phyloP scores from a whole-genome alignment of 2,797 vertebrate genomes.

The Ispidina picta region DNA sequence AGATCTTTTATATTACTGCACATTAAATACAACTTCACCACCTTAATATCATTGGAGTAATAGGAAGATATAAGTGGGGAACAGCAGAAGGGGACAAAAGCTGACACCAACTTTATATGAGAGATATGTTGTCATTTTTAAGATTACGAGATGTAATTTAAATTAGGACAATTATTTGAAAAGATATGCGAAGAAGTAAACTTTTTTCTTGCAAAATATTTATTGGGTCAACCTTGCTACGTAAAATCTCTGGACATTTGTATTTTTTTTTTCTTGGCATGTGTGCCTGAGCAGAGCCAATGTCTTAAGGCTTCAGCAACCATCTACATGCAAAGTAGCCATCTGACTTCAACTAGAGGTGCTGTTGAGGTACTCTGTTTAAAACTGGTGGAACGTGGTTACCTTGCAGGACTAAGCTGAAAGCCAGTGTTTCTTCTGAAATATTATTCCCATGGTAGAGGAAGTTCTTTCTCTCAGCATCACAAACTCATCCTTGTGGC shows the following conservation, averaged over 20 bases:
- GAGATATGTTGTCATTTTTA: background rate
- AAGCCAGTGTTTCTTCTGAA: background rate
- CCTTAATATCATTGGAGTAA: background rate
- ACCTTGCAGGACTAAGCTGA: background rate
- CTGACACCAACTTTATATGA: background rate
- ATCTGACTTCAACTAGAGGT: background rate
- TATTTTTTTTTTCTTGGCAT: background rate
- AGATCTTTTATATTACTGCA: background rate
- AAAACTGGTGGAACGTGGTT: background rate
- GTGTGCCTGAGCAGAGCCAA: background rate
- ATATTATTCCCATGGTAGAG: background rate
- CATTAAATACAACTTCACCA: background rate
- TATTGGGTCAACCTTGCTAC: background rate
- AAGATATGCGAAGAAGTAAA: background rate
- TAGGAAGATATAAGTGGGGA: background rate
- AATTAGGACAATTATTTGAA: background rate
- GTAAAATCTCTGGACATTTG: background rate
- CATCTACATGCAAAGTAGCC: background rate
- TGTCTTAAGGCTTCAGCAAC: background rate
- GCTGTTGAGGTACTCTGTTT: background rate
- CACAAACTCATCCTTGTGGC: background rate
- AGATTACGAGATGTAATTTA: background rate
- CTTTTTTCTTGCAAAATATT: background rate
- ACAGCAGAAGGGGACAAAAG: background rate
- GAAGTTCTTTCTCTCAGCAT: background rate